Evolutionary conservation across 1,140 invertebrate species (phyloP).

Genomic region (Zaprionus capensis): DNA sequence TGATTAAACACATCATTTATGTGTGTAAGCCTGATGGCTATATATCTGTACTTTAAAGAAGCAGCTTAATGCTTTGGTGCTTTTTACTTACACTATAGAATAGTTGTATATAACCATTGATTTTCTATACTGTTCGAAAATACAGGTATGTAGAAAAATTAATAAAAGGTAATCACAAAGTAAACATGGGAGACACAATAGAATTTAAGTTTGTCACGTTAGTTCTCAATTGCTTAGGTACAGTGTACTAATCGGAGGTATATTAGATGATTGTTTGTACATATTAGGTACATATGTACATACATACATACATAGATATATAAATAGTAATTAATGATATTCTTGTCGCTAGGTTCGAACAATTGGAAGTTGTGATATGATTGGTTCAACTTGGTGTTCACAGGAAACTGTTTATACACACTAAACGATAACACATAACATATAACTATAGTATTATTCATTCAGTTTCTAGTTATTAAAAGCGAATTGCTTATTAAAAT

Average conservation of each 20-base stretch:
- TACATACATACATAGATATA: conserved; percentile 17
- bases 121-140: conserved; percentile 38
- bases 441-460: background rate
- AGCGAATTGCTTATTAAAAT: conserved; percentile 52
- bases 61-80: conserved; percentile 55
- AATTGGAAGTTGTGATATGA: conserved; percentile 67
- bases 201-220: conserved; percentile 35
- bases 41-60: conserved; percentile 58
- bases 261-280: conserved; percentile 72
- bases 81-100: conserved; percentile 60
- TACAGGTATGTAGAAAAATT: conserved; percentile 36
- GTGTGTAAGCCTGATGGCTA: conserved; percentile 43
- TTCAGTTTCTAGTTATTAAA: conserved; percentile 8
- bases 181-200: conserved; percentile 39
- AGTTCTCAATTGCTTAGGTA: conserved; percentile 66
- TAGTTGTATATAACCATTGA: conserved; percentile 53
- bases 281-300: conserved; percentile 24
- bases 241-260: conserved; percentile 76
- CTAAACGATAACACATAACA: conserved; percentile 45
- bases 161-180: conserved; percentile 22
- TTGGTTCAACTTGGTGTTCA: conserved; percentile 48
- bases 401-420: conserved; percentile 46
- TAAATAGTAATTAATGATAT: conserved; percentile 32
- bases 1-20: conserved; percentile 52
- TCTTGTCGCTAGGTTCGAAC: conserved; percentile 40